Evolutionary conservation across 2,113 vertebrate genomes (phyloP), one percentile per base, ranked within the genome.

Genomic region (Mus pahari): DNA sequence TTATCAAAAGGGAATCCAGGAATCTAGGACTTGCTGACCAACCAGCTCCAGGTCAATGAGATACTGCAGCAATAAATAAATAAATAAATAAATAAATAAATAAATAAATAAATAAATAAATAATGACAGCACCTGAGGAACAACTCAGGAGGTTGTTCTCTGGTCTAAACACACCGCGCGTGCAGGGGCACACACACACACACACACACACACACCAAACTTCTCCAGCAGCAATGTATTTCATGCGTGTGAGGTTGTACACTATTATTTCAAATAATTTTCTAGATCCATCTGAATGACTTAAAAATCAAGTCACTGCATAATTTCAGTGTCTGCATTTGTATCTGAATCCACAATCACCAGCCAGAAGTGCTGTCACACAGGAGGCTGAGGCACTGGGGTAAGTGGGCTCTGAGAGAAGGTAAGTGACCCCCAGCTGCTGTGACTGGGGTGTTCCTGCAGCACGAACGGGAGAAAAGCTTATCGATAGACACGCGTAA

Each of bases 301-400:
- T 92, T 88, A 82, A 94, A 94, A 91, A 87, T 5, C 7, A 53
- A 71, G 19, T 73, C 83, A 36, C 6, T 50, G 28, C 33, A 7
- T 68, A 68, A 94, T 74, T 12, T 78, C 75, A 50, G 53, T 13
- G 11, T 48, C 68, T 39, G 66, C 39, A 62, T 87, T 81, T 64
- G 36, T 42, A 45, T 50, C 13, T n/a, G 53, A 48, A 64, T 89
- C 87, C 50, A 86, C 10, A 66, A 24, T 45, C 45, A 3, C n/a
- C 36, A 33, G 33, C 22, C 33, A 81, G 24, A 62, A 10, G 74
- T 33, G 48, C n/a, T 31, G 36, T 95, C 42, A 36, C n/a, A 62
- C n/a, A 58, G 64, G 1, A 73, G 81, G 84, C 26, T 26, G 16
- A 89, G 17, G 60, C 22, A 17, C 17, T 62, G 16, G 0, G 66